Conservation (phyloP, 2,888 invertebrate genomes). For the Rhagonycha lutea region DNA sequence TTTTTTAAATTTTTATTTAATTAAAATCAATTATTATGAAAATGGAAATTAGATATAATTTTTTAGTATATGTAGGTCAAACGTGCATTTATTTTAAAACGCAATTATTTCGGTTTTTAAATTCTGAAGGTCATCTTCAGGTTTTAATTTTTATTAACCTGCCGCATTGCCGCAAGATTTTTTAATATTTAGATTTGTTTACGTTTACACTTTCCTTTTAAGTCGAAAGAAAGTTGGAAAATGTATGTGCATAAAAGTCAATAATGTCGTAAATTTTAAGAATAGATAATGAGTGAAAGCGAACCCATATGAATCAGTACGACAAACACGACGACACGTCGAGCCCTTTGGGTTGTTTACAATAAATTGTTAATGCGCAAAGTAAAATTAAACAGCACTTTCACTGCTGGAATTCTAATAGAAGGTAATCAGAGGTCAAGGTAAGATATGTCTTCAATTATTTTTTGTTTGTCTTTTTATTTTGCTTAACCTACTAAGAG, state of each 20-base stretch:
- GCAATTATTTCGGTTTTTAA: background rate
- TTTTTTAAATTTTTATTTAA: no score
- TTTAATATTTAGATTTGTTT: background rate
- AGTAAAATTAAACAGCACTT: slow-evolving; percentile 22
- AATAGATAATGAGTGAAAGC: slow-evolving; percentile 2
- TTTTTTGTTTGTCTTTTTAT: slow-evolving; percentile 36
- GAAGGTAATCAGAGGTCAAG: slow-evolving; percentile 40
- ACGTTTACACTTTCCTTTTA: background rate
- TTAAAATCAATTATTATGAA: background rate
- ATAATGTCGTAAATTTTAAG: background rate
- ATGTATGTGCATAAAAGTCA: background rate
- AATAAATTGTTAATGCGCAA: background rate
- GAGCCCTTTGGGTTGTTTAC: background rate
- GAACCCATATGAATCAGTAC: background rate
- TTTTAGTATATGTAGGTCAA: background rate
- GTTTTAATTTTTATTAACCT: background rate
- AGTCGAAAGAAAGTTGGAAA: background rate
- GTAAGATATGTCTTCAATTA: slow-evolving; percentile 36
- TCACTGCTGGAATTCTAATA: slow-evolving; percentile 33
- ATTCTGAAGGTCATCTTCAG: background rate
- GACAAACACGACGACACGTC: background rate
- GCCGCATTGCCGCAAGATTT: background rate
- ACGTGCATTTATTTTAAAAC: no score
- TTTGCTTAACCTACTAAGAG: slow-evolving; percentile 33
- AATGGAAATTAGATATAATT: background rate